Conservation (phyloP, 2,113 vertebrate species). For the Pristiophorus japonicus region DNA sequence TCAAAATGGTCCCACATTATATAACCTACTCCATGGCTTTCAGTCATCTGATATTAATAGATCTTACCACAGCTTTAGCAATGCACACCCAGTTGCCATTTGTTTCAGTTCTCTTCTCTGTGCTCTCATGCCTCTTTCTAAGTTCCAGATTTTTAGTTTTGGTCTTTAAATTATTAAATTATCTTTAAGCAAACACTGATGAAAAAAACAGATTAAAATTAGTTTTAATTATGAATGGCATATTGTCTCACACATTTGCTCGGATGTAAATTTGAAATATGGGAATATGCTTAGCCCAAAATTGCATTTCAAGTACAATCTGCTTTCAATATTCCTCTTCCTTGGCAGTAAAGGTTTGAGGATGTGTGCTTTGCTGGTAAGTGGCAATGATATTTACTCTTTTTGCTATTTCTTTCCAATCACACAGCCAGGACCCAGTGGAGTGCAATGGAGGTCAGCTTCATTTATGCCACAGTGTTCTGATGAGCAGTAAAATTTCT, state of each 20-base stretch:
- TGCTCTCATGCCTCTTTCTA: not conserved
- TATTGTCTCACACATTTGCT: constrained; percentile 9
- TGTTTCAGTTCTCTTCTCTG: not conserved
- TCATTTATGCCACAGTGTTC: not conserved
- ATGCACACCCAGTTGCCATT: not conserved
- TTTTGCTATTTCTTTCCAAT: not conserved
- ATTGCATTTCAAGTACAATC: constrained; percentile 6
- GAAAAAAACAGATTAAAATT: not conserved
- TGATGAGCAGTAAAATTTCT: not conserved
- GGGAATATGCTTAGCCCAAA: not conserved
- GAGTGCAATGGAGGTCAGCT: not conserved
- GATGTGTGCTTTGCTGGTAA: not conserved
- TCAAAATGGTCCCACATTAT: not conserved
- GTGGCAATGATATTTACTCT: not conserved
- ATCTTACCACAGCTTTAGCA: not conserved
- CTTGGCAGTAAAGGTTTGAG: not conserved
- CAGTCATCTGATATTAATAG: constrained; percentile 18
- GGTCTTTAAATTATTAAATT: not conserved
- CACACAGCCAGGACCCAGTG: not conserved
- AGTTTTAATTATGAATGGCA: not conserved
- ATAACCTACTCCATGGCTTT: constrained; percentile 3
- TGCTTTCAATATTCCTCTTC: constrained; percentile 3
- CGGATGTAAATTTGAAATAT: not conserved
- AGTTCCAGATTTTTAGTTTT: not conserved
- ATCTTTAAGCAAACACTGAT: not conserved